Percentiles rank a stretch among this genome's conserved stretches.
Conservation (phyloP, 2,888 invertebrate species). For the Sisyra nigra region DNA sequence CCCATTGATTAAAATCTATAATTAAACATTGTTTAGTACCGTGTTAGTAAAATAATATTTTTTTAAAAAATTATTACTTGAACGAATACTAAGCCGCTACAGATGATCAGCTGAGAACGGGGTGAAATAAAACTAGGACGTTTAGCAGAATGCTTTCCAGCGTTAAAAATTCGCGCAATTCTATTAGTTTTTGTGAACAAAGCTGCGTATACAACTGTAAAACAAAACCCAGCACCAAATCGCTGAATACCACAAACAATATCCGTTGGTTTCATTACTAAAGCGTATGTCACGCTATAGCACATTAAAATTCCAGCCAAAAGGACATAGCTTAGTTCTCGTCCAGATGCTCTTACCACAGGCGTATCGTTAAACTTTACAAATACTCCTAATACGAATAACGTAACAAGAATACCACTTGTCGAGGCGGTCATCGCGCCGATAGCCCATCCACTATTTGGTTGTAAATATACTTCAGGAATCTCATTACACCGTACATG, state of each 20-base stretch:
- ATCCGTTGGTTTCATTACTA: slow-evolving; percentile 75
- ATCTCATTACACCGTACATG: slow-evolving; percentile 60
- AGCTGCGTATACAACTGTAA: slow-evolving; percentile 94
- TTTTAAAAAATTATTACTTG: slow-evolving; percentile 42
- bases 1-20: slow-evolving; percentile 67
- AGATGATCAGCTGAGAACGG: slow-evolving; percentile 78
- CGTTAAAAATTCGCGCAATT: slow-evolving; percentile 91
- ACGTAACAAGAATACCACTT: slow-evolving; percentile 66
- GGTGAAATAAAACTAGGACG: slow-evolving; percentile 88
- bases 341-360: slow-evolving; percentile 89
- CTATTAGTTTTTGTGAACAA: slow-evolving; percentile 94
- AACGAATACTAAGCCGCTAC: slow-evolving; percentile 68
- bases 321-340: slow-evolving; percentile 80
- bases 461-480: slow-evolving; percentile 65
- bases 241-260: slow-evolving; percentile 81
- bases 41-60: not conserved
- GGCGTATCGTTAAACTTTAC: slow-evolving; percentile 76
- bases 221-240: slow-evolving; percentile 86
- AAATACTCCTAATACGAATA: slow-evolving; percentile 41
- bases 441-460: slow-evolving; percentile 81
- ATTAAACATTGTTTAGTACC: not conserved
- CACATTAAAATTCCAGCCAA: slow-evolving; percentile 81
- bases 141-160: slow-evolving; percentile 89
- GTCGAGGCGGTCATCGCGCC: slow-evolving; percentile 83
- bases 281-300: slow-evolving; percentile 81